Conservation (phyloP, 2,888 invertebrate species). For the Drosophila phalerata region DNA sequence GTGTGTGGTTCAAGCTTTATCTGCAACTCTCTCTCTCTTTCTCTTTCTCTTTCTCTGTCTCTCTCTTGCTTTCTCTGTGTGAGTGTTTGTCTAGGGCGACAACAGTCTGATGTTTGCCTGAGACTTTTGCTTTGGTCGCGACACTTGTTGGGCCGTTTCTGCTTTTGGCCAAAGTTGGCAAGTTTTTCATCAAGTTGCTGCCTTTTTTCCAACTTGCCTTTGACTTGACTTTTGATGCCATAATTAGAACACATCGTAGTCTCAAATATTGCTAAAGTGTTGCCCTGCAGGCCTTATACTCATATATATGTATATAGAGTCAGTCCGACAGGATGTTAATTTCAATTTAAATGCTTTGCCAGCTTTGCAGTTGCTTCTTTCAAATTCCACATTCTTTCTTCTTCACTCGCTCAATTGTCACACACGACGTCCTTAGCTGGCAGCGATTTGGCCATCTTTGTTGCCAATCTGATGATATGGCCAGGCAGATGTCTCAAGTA, state of each 20-base stretch:
- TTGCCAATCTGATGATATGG: conserved; percentile 40
- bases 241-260: conserved; percentile 64
- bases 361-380: conserved; percentile 39
- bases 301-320: conserved; percentile 6
- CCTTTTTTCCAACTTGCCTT: conserved; percentile 24
- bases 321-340: conserved; percentile 73
- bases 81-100: conserved; percentile 64
- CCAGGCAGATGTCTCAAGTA: conserved; percentile 54
- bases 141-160: conserved; percentile 57
- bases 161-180: conserved; percentile 48
- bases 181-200: conserved; percentile 53
- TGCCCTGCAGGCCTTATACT: conserved; percentile 50
- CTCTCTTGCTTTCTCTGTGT: conserved; percentile 8
- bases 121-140: conserved; percentile 74
- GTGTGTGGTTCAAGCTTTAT: conserved; percentile 58
- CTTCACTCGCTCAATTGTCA: conserved; percentile 49
- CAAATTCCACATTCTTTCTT: conserved; percentile 3
- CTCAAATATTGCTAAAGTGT: conserved; percentile 43
- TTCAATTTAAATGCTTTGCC: conserved; percentile 74
- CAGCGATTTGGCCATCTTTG: conserved; percentile 48
- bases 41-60: conserved; percentile 21
- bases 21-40: conserved; percentile 21
- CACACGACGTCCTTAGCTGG: conserved; percentile 66
- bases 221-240: conserved; percentile 53
- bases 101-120: conserved; percentile 71